phyloP scores from a whole-genome alignment of 2,888 invertebrate species.

The Ectobius pallidus region DNA sequence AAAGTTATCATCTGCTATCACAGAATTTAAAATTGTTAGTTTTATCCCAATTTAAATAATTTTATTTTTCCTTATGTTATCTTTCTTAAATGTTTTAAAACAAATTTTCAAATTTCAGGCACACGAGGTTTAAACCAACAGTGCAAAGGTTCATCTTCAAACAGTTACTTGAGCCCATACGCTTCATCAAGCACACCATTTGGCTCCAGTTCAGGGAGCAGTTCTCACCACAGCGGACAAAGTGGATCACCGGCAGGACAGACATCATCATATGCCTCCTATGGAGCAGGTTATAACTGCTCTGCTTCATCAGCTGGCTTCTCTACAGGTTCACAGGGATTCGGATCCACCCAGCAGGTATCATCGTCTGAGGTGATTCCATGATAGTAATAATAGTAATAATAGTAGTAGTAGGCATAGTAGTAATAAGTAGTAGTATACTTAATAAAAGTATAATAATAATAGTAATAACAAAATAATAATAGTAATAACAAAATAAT shows the following conservation, averaged over 20 bases:
- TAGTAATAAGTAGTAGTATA: too few species aligned
- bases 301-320: constrained; percentile 51
- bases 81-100: too few species aligned
- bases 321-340: constrained; percentile 40
- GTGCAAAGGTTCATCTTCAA: constrained; percentile 47
- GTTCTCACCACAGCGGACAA: constrained; percentile 54
- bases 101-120: constrained; percentile 15
- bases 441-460: too few species aligned
- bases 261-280: constrained; percentile 57
- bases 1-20: too few species aligned
- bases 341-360: constrained; percentile 60
- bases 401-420: too few species aligned
- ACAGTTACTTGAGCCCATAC: constrained; percentile 57
- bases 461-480: too few species aligned
- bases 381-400: too few species aligned
- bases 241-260: constrained; percentile 52
- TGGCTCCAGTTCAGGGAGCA: constrained; percentile 54
- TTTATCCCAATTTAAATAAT: too few species aligned
- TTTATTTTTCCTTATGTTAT: too few species aligned
- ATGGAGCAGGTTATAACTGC: constrained; percentile 61
- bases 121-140: constrained; percentile 55
- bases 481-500: too few species aligned
- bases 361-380: too few species aligned
- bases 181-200: constrained; percentile 51
- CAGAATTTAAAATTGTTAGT: too few species aligned